phyloP scores from a whole-genome alignment of 1,140 invertebrate genomes.

The Trichomalopsis sarcophagae region DNA sequence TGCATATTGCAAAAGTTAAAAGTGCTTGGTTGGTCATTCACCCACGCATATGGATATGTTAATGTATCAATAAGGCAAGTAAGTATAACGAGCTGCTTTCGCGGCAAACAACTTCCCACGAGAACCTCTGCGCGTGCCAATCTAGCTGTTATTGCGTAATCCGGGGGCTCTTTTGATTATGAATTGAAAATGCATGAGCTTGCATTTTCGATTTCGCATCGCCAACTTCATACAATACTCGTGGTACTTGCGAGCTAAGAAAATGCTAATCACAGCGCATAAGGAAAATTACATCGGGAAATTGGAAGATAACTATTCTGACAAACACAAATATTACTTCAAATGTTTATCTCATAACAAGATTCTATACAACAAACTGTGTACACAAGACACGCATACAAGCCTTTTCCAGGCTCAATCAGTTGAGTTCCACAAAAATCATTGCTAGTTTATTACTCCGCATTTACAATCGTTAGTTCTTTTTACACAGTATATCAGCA shows the following conservation, averaged over 20 bases:
- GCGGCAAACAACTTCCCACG: no score
- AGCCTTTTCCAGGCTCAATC: constrained; percentile 52
- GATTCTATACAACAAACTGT: constrained; percentile 69
- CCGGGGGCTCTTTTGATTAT: background rate
- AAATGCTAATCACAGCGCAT: no score
- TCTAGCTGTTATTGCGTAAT: no score
- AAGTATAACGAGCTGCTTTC: no score
- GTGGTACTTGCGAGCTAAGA: no score
- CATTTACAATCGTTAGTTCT: constrained; percentile 32
- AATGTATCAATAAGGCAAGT: no score
- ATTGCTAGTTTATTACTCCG: constrained; percentile 47
- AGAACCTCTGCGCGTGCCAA: no score
- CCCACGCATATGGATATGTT: no score
- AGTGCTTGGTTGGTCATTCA: no score
- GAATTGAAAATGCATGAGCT: background rate
- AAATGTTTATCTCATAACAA: constrained; percentile 68
- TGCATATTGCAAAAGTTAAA: no score
- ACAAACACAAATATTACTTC: constrained; percentile 59
- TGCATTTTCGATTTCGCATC: background rate
- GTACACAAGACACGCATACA: constrained; percentile 63
- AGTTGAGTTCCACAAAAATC: constrained; percentile 46
- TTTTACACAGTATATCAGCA: constrained; percentile 22
- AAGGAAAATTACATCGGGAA: background rate
- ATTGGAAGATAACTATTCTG: background rate
- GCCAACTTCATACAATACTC: no score